phyloP scores from a whole-genome alignment of 1,140 invertebrate species.

The Neodiprion pinetum region DNA sequence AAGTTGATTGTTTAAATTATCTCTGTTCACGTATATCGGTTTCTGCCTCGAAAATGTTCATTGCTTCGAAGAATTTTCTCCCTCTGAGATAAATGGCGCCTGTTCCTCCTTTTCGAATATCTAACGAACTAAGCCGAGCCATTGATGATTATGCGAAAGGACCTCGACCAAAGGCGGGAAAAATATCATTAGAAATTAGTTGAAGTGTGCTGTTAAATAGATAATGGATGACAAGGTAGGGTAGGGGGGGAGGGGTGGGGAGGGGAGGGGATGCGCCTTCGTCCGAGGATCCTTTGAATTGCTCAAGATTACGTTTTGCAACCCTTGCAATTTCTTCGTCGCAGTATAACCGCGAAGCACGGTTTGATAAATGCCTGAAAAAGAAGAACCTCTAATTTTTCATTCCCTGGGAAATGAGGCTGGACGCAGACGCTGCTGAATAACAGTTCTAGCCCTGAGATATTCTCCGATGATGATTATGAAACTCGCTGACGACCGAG shows the following conservation, averaged over 20 bases:
- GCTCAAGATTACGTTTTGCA: conserved; percentile 52
- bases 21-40: too few relatives aligned
- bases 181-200: conserved; percentile 27
- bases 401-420: conserved; percentile 29
- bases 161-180: background rate
- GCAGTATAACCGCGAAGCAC: background rate
- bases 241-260: background rate
- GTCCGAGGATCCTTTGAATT: conserved; percentile 45
- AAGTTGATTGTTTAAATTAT: too few relatives aligned
- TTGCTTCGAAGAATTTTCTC: too few relatives aligned
- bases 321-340: conserved; percentile 42
- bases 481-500: background rate
- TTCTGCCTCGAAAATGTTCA: too few relatives aligned
- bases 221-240: conserved; percentile 22
- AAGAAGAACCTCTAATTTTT: conserved; percentile 49
- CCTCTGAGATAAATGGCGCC: too few relatives aligned
- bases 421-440: background rate
- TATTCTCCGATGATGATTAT: too few relatives aligned
- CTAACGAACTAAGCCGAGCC: too few relatives aligned
- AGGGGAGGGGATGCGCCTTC: conserved; percentile 31
- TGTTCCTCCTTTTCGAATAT: too few relatives aligned
- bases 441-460: too few relatives aligned
- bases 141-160: too few relatives aligned
- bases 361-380: conserved; percentile 50
- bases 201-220: conserved; percentile 28